Evolutionary conservation across 2,888 invertebrate species (phyloP), one percentile per base, ranked within the genome.

Genomic region (Eilema griseolum): DNA sequence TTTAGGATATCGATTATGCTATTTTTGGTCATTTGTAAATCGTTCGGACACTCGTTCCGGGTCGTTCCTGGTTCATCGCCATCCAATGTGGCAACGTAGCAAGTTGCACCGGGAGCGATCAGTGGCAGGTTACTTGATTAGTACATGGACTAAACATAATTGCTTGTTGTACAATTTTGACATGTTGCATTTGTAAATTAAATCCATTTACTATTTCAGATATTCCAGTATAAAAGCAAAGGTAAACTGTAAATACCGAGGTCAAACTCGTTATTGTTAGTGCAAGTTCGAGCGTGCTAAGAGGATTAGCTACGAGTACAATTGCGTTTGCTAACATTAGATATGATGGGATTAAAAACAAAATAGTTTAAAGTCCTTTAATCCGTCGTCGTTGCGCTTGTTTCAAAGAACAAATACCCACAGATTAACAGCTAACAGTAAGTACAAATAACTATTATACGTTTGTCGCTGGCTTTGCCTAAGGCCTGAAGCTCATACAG

Each of bases 381-480:
- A 28, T 20, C 52, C 31, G 14, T 64, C 26, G 14, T 28, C 10
- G 20, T 24, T 37, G 26, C 26, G n/a, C 8, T 28, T 26, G 28
- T 28, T 60, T 28, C 8, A 60, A 60, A 20, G 31, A 61, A 20
- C 24, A 31, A 31, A 61, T 61, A 61, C n/a, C n/a, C n/a, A 61
- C 61, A 61, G 61, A 61, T 61, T 61, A 61, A 61, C 26, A 7
- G 20, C 57, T 31, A 65, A 65, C 23, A 65, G 14, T 65, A 56
- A 65, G 52, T 26, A 80, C 82, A 81, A 57, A 74, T 78, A 67
- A 73, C 67, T 76, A 72, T 78, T 79, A 72, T 81, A 64, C 67
- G 73, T 71, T 72, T 71, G 81, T 75, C 73, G 61, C 74, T 41
- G 46, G 28, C 70, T 67, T 69, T 57, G 41, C 78, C 72, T 16